phyloP scores from a whole-genome alignment of 2,888 invertebrate species.

The Theristus sp. region DNA sequence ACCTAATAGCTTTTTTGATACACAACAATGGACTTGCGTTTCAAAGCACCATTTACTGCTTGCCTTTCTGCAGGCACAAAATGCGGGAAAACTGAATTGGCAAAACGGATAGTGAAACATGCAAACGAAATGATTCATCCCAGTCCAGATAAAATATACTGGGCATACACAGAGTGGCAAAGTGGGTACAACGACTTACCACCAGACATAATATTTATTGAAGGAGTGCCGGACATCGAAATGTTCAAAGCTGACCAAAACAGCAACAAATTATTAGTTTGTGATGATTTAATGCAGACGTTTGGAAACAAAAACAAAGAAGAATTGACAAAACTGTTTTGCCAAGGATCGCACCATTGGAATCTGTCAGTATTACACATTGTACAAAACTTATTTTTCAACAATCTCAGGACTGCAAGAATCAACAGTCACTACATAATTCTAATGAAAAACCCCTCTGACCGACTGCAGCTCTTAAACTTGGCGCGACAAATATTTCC shows the following conservation, averaged over 20 bases:
- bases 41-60: background rate
- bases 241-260: background rate
- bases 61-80: background rate
- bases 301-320: background rate
- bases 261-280: background rate
- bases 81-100: background rate
- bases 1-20: background rate
- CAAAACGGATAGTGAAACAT: background rate
- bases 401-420: background rate
- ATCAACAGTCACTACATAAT: background rate
- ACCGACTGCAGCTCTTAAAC: background rate
- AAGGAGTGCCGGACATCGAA: background rate
- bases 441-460: background rate
- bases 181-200: background rate
- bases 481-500: background rate
- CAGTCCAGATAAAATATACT: background rate
- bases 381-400: background rate
- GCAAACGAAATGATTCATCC: background rate
- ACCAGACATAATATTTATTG: background rate
- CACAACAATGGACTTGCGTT: background rate
- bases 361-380: background rate
- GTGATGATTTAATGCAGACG: background rate
- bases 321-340: background rate
- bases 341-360: background rate
- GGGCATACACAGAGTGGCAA: background rate